phyloP scores from a whole-genome alignment of 2,888 invertebrate species.

The Toxonevra muliebris region DNA sequence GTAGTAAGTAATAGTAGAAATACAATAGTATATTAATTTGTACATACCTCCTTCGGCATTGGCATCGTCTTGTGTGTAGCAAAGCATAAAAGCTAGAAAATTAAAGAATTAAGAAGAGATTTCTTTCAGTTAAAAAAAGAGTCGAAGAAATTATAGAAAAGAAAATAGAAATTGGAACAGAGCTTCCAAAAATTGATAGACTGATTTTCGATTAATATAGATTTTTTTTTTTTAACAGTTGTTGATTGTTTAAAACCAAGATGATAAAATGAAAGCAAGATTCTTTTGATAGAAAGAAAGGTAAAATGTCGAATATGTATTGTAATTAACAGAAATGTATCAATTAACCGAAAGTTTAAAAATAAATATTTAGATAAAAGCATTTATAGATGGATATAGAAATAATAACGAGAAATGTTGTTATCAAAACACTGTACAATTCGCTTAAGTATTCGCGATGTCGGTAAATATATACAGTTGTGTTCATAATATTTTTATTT shows the following conservation, averaged over 20 bases:
- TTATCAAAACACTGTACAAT: too few species aligned
- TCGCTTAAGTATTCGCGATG: too few species aligned
- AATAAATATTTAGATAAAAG: too few species aligned
- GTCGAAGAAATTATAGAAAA: slow-evolving; percentile 29
- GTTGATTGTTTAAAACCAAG: not conserved
- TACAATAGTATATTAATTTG: slow-evolving; percentile 42
- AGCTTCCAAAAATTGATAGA: not conserved
- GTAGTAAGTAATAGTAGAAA: slow-evolving; percentile 19
- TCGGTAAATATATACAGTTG: too few species aligned
- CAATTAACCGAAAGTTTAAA: not conserved
- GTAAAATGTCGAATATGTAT: not conserved
- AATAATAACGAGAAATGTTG: too few species aligned
- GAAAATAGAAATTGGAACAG: slow-evolving; percentile 15
- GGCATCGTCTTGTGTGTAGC: slow-evolving; percentile 92
- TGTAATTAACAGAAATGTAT: not conserved
- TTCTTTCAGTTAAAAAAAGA: slow-evolving; percentile 36
- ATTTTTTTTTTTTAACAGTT: slow-evolving; percentile 14
- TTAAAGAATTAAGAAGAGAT: slow-evolving; percentile 50
- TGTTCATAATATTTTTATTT: too few species aligned
- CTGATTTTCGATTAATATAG: slow-evolving; percentile 1
- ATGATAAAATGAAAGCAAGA: slow-evolving; percentile 4
- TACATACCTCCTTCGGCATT: slow-evolving; percentile 91
- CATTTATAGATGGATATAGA: too few species aligned
- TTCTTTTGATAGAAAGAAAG: not conserved
- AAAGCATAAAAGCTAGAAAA: slow-evolving; percentile 90